These are phyloP conservation scores for Mythimna lalbum DNA, from an alignment of 2,888 invertebrate species.

Conservation along the genomic window DNA sequence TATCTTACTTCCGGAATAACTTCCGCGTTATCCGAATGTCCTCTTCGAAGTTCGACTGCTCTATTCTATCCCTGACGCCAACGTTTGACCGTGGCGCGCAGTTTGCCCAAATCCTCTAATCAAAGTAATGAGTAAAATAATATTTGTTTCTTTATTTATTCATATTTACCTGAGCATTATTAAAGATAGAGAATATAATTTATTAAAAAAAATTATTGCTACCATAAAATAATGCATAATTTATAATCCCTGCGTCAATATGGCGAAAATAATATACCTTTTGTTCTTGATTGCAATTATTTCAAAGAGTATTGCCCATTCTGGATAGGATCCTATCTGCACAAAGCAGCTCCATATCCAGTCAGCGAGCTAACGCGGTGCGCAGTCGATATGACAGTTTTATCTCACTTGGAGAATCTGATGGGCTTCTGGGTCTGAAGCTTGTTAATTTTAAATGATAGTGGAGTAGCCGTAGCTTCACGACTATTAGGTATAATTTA, in stretches of 20 bases:
- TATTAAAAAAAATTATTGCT: neutral
- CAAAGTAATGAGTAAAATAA: neutral
- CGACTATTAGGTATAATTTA: slow-evolving; percentile 13
- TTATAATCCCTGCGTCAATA: slow-evolving; percentile 6
- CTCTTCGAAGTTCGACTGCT: neutral
- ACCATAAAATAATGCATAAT: neutral
- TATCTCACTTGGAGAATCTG: slow-evolving; percentile 15
- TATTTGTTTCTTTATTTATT: neutral
- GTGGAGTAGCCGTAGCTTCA: slow-evolving; percentile 24
- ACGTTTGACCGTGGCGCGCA: slow-evolving; percentile 14
- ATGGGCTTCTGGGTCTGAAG: slow-evolving; percentile 14
- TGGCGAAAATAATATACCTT: slow-evolving; percentile 1
- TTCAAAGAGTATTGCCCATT: neutral
- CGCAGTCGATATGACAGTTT: slow-evolving; percentile 4
- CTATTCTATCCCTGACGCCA: slow-evolving; percentile 20
- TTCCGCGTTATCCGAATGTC: slow-evolving; percentile 1
- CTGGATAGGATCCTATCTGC: slow-evolving; percentile 8
- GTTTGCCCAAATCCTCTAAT: slow-evolving; percentile 5
- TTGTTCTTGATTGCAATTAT: slow-evolving; percentile 3
- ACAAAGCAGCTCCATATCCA: slow-evolving; percentile 22
- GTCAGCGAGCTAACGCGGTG: slow-evolving; percentile 1
- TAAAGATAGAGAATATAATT: neutral
- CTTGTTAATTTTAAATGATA: slow-evolving; percentile 32
- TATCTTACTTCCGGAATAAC: neutral
- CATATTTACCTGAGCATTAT: neutral